Evolutionary conservation across 2,888 invertebrate species (phyloP), one percentile per base, ranked within the genome.

Genomic region (Caenorhabditis becei): DNA sequence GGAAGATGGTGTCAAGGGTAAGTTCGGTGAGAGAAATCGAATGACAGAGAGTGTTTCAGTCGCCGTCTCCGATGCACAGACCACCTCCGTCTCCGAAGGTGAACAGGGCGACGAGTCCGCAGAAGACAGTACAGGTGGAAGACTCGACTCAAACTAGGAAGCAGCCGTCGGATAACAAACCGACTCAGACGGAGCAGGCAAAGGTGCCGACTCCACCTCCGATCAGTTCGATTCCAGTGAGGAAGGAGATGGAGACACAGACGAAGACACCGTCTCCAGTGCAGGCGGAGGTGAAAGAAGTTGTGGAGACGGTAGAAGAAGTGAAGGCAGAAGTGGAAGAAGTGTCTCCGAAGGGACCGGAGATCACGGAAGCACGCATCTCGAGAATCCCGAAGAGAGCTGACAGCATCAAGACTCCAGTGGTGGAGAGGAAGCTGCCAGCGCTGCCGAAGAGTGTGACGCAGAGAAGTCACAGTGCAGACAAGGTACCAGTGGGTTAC

Each of bases 341-440:
- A 14, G 54, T 11, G 41, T 14, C 41, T 11, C 41, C 59, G 28
- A 78, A 78, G 24, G 84, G 77, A 23, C 87, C 86, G 20, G 84
- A 87, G 56, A 83, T 87, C 44, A 83, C 86, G 2, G 87, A 87
- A 28, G 84, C 86, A 0, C 20, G 85, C 14, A 83, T 86, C 18
- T 87, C 87, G 10, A 62, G 87, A 7, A 87, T 87, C 44, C 87
- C 87, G 26, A 86, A 86, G 49, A 62, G 85, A 54, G 35, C 74
- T n/a, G 87, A 86, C 47, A 83, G 84, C 47, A 81, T 83, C 26
- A 87, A 86, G 71, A 85, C 87, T 10, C 84, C 84, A 14, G 80
- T 85, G 24, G 51, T 85, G 5, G 87, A 87, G 78, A 69, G 87
- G 23, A 87, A 87, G 59, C 49, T 87, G 49, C 87, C 87, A 0